Conservation (phyloP, 2,113 vertebrate species). For the human (Homo sapiens) region DNA sequence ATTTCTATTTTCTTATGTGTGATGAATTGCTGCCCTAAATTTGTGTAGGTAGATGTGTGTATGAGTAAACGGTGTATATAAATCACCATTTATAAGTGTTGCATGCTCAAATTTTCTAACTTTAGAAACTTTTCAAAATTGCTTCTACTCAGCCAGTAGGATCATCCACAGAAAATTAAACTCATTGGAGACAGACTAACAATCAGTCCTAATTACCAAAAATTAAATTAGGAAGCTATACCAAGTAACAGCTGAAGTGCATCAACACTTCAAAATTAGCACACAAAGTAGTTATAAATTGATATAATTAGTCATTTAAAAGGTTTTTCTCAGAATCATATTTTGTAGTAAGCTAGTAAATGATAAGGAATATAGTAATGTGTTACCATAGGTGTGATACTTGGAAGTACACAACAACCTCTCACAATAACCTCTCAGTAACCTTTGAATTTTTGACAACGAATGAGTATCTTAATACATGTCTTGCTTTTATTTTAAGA, state of each 20-base stretch:
- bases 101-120: background rate
- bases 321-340: background rate
- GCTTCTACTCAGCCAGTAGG: background rate
- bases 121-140: background rate
- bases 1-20: background rate
- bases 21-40: background rate
- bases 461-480: background rate
- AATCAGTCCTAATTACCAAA: background rate
- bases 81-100: background rate
- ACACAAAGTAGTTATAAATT: background rate
- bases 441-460: background rate
- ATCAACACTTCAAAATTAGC: background rate
- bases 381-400: background rate
- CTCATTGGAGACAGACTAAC: background rate
- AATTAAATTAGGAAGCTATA: background rate
- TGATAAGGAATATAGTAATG: background rate
- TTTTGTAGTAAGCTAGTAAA: background rate
- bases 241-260: background rate
- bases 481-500: background rate
- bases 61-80: background rate
- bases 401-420: background rate
- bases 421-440: background rate
- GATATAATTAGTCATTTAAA: background rate
- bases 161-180: background rate
- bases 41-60: background rate